Conservation (phyloP, 1,140 invertebrate species). For the Macrobrachium nipponense region DNA sequence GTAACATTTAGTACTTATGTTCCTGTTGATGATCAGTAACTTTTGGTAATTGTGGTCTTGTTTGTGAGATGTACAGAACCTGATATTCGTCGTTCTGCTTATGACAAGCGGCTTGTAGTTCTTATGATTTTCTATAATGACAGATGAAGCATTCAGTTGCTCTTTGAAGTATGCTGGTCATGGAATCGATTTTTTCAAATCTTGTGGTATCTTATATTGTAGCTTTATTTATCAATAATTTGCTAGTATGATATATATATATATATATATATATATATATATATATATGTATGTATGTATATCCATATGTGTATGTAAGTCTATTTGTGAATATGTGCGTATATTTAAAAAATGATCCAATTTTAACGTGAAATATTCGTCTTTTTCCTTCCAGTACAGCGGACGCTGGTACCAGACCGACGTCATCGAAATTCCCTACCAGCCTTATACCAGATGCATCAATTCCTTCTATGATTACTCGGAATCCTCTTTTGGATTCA, state of each 20-base stretch:
- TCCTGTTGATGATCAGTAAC: too few relatives aligned
- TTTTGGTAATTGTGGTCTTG: too few relatives aligned
- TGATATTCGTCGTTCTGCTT: not conserved
- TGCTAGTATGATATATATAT: not conserved
- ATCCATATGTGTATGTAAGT: not conserved
- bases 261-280: slow-evolving; percentile 7
- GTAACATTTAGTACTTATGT: too few relatives aligned
- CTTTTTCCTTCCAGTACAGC: not conserved
- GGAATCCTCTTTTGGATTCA: slow-evolving; percentile 9
- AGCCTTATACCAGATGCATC: slow-evolving; percentile 6
- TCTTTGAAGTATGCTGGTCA: slow-evolving; percentile 9
- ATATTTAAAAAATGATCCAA: too few relatives aligned
- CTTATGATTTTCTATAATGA: not conserved
- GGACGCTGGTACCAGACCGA: slow-evolving; percentile 32
- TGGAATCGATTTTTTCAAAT: not conserved
- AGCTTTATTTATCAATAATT: not conserved
- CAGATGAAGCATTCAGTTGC: not conserved
- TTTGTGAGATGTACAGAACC: too few relatives aligned
- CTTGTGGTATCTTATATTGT: not conserved
- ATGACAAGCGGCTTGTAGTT: not conserved
- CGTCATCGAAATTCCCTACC: slow-evolving; percentile 25
- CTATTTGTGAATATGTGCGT: too few relatives aligned
- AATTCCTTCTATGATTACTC: slow-evolving; percentile 32
- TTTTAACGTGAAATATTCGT: too few relatives aligned
- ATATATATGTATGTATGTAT: not conserved